Evolutionary conservation across 1,140 invertebrate genomes (phyloP).

Genomic region (Drosophila bocqueti): DNA sequence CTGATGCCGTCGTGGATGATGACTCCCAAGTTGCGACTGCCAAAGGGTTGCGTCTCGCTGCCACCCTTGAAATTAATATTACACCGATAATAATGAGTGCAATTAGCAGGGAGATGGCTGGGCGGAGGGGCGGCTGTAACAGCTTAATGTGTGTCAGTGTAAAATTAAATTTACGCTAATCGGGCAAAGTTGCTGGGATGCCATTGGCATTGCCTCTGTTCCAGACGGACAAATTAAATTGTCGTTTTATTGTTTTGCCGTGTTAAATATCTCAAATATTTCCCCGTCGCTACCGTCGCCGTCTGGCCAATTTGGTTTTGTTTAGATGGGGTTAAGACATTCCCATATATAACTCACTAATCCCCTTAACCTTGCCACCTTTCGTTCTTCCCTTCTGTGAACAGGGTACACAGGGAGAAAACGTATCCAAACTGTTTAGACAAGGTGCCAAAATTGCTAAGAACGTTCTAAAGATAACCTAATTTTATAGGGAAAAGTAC

Average conservation of each 20-base stretch:
- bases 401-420: constrained; percentile 8
- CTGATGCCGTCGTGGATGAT: constrained; percentile 7
- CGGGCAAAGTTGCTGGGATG: constrained; percentile 38
- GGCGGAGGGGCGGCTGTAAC: constrained; percentile 28
- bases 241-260: constrained; percentile 80
- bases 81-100: constrained; percentile 81
- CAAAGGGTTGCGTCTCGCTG: constrained; percentile 47
- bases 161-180: constrained; percentile 81
- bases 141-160: constrained; percentile 81
- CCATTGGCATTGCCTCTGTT: constrained; percentile 41
- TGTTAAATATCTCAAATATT: constrained; percentile 78
- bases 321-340: constrained; percentile 83
- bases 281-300: constrained; percentile 42
- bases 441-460: background rate
- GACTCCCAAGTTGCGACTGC: constrained; percentile 9
- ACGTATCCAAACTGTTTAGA: background rate
- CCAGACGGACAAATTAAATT: constrained; percentile 73
- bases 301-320: constrained; percentile 72
- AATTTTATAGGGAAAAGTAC: no score
- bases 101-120: constrained; percentile 48
- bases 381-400: background rate
- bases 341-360: constrained; percentile 79
- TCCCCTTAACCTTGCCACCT: constrained; percentile 50
- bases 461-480: no score
- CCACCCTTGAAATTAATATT: constrained; percentile 60